Base-by-base conservation (phyloP, 2,113 vertebrate genomes). In the Gymnocephalus cernua region DNA sequence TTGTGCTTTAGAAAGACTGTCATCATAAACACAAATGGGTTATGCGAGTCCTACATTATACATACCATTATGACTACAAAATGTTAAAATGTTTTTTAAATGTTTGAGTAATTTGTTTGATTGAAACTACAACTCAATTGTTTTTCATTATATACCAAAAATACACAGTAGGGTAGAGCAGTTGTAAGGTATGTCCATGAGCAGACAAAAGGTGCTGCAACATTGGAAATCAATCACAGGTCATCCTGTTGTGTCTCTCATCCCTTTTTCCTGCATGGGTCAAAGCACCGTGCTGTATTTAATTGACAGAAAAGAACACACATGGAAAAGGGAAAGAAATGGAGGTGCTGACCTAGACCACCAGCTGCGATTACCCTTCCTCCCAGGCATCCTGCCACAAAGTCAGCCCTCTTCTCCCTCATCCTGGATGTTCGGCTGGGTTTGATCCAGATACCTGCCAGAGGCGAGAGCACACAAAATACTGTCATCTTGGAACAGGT, bases 381-480 rank as follows among this genome's bases (percentile, higher is more conserved):
- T 72, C 97, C 97, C 41, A 99, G 94, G 72, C 94, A 97, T 59
- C 97, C 97, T 0, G 97, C 96, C 86, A 98, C 96, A 35, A 99
- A 99, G 92, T 99, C 97, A 0, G 98, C 98, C 83, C 98, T 96
- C 93, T 99, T 99, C 90, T 99, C 98, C 89, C 94, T 97, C 98
- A 99, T 99, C 77, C 97, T 95, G 66, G 96, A 93, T n/a, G 93
- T 89, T 0, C 98, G 95, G 62, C 86, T 97, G 19, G 96, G 94
- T 90, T 98, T 99, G 87, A 95, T 95, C 98, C 98, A 99, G 1
- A 93, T 91, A 75, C 97, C 98, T 99, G 93, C 13, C 35, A 41
- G 41, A 79, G 44, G 59, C 44, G 14, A 66, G 18, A 84, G 15
- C 38, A 89, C 18, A 64, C 3, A 18, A 69, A 25, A 68, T 21